Evolutionary conservation across 2,113 vertebrate species (phyloP).

Genomic region (Condylura cristata): DNA sequence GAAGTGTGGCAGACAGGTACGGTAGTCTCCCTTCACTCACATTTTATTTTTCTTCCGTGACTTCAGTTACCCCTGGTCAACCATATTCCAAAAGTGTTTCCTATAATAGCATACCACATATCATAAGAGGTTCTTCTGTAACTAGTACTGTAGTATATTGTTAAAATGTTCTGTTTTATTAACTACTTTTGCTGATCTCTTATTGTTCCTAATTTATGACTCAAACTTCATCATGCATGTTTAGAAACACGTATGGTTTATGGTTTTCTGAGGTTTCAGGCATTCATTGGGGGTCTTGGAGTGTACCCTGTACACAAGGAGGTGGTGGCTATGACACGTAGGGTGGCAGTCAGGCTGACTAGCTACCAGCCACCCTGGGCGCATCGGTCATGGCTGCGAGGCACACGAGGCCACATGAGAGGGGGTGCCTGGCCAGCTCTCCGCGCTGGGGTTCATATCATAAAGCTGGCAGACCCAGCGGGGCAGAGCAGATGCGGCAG

Average conservation of each 20-base stretch:
- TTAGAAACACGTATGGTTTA: too few relatives aligned
- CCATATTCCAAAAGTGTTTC: too few relatives aligned
- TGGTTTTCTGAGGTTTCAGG: neutral
- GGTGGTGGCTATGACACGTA: neutral
- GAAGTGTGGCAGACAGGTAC: neutral
- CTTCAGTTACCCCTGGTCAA: too few relatives aligned
- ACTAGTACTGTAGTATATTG: too few relatives aligned
- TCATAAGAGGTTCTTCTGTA: too few relatives aligned
- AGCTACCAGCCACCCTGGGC: neutral
- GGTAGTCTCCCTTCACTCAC: neutral
- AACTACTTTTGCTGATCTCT: too few relatives aligned
- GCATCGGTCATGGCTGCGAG: neutral
- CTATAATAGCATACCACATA: too few relatives aligned
- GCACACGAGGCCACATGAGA: neutral
- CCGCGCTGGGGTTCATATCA: neutral
- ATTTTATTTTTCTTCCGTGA: neutral
- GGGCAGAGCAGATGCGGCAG: neutral
- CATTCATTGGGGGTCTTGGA: neutral
- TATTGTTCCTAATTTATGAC: neutral
- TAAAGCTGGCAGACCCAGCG: accelerated
- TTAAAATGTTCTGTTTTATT: too few relatives aligned
- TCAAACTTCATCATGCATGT: too few relatives aligned
- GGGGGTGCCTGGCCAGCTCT: neutral
- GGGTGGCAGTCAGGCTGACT: neutral
- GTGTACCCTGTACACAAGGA: neutral